These are phyloP conservation scores for Nesometra sesokonis DNA, from an alignment of 35 echinoderm and acorn worm species.

Conservation along the genomic window DNA sequence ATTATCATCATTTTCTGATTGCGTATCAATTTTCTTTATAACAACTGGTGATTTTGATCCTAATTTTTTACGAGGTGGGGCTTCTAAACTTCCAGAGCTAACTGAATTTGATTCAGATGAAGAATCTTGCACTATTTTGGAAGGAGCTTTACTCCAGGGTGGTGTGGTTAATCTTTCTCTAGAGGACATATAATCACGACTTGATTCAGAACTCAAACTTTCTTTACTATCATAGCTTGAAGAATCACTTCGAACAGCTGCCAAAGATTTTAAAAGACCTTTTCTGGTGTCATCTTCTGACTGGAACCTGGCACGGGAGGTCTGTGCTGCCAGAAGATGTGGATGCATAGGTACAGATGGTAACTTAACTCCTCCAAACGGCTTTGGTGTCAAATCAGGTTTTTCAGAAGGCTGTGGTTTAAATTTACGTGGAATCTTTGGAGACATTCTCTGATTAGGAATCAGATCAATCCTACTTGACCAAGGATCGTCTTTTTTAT, in stretches of 20 bases:
- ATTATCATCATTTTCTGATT: background rate
- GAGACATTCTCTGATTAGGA: background rate
- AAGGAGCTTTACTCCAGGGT: background rate
- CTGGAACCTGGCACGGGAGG: background rate
- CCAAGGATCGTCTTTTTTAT: background rate
- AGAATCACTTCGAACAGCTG: conserved; percentile 9
- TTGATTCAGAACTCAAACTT: background rate
- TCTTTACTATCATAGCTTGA: background rate
- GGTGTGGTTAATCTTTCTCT: background rate
- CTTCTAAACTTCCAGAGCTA: background rate
- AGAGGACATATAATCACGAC: background rate
- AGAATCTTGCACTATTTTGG: background rate
- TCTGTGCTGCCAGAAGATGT: conserved; percentile 19
- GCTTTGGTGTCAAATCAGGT: background rate
- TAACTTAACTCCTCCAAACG: conserved; percentile 7
- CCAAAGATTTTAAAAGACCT: conserved; percentile 9
- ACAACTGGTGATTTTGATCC: background rate
- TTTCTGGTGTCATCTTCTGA: background rate
- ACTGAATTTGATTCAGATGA: background rate
- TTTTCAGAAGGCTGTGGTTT: background rate
- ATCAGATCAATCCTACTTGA: background rate
- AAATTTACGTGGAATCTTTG: background rate
- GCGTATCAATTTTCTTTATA: background rate
- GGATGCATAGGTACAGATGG: conserved; percentile 21
- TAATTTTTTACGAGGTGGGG: background rate